Evolutionary conservation across 2,797 vertebrate species (phyloP).

Genomic region (Monodelphis domestica): DNA sequence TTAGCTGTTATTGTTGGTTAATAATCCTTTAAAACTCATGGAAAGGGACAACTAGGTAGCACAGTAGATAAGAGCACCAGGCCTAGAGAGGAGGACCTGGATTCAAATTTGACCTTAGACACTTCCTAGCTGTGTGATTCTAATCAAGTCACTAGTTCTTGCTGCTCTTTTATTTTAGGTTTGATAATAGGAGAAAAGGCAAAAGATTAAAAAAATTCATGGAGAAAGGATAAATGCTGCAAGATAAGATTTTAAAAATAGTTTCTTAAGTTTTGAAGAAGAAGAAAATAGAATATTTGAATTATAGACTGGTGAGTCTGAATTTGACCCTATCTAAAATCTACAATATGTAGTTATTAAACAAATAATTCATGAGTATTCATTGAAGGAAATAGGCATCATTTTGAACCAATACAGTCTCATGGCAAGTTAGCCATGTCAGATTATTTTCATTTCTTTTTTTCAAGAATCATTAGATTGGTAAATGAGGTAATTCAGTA

Average conservation of each 20-base stretch:
- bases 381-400: background rate
- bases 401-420: background rate
- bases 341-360: background rate
- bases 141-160: too few species aligned
- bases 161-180: too few species aligned
- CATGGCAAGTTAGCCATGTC: background rate
- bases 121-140: too few species aligned
- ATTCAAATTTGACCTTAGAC: too few species aligned
- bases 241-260: too few species aligned
- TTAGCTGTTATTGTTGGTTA: background rate
- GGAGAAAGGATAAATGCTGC: too few species aligned
- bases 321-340: background rate
- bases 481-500: background rate
- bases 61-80: too few species aligned
- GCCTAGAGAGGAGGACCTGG: too few species aligned
- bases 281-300: background rate
- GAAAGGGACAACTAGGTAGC: too few species aligned
- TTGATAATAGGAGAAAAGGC: too few species aligned
- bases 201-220: too few species aligned
- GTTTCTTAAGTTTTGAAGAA: background rate
- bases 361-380: background rate
- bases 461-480: background rate
- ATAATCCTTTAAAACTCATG: background rate
- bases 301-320: background rate
- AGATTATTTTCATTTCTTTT: background rate